Evolutionary conservation across 1,140 invertebrate genomes (phyloP), one percentile per base, ranked within the genome.

Genomic region (Microplitis mediator): DNA sequence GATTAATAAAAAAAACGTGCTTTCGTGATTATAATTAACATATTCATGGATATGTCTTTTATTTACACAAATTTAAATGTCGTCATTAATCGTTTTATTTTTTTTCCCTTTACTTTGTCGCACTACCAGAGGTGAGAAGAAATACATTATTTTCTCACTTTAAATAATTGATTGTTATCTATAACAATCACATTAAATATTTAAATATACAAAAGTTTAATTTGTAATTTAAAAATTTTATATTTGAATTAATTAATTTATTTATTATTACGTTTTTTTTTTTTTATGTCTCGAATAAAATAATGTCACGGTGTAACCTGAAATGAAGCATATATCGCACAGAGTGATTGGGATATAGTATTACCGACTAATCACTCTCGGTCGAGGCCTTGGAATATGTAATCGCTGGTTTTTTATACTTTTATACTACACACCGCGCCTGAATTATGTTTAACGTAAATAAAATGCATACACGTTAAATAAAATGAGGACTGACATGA

Each of bases 331-430:
- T 56, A 65, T 52, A 54, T 66, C 39, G 31, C 50, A 39, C 23
- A 23, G 23, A 23, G 51, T 63, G 51, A 75, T 75, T 52, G 77
- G 71, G 71, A 36, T 62, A 74, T 70, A 74, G 74, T 69, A 71
- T 65, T 70, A 67, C 66, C 74, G 73, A 72, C 74, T 78, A 79
- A 77, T 81, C 78, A 75, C 69, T 77, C 75, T 75, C 60, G 73
- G 74, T 75, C 76, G 76, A 76, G 74, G 75, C 80, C 81, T 81
- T 81, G 81, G 39, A 81, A 81, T 80, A 72, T 58, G 74, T 80
- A 80, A 82, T 80, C 73, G 75, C 58, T 77, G 72, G 79, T 81
- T 80, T 80, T 81, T 81, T 75, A 23, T 74, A 71, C 72, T 23
- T 23, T 23, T 23, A 23, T 23, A 23, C 23, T 23, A 68, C 52